Conservation (phyloP, 2,888 invertebrate genomes). For the Bhutanitis thaidina region DNA sequence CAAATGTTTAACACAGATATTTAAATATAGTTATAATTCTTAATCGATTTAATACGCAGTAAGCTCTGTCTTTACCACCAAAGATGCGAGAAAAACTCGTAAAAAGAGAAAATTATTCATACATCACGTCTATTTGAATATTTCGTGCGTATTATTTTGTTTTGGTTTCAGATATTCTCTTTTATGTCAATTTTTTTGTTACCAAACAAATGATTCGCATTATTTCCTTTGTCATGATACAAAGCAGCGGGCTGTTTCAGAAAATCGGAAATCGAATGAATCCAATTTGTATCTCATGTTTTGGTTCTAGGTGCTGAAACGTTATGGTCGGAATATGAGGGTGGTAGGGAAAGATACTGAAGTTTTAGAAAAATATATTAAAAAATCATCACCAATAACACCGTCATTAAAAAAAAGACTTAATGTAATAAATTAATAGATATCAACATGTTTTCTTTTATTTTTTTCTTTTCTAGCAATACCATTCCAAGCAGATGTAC, state of each 20-base stretch:
- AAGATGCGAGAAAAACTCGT: no score
- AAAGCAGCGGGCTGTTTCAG: background rate
- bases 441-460: background rate
- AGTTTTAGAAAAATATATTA: slow-evolving; percentile 68
- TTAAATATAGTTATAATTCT: no score
- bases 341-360: slow-evolving; percentile 73
- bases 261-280: background rate
- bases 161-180: background rate
- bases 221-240: background rate
- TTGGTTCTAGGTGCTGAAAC: slow-evolving; percentile 58
- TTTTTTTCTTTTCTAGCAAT: background rate
- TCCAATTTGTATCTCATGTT: slow-evolving; percentile 9
- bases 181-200: background rate
- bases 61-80: no score
- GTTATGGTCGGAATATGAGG: slow-evolving; percentile 54
- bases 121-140: no score
- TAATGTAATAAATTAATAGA: slow-evolving; percentile 45
- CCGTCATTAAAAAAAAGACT: slow-evolving; percentile 75
- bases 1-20: no score
- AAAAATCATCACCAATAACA: slow-evolving; percentile 70
- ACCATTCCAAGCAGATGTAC: background rate
- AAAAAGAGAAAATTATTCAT: no score
- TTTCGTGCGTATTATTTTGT: no score
- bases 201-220: background rate
- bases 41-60: no score